phyloP scores from a whole-genome alignment of 2,888 invertebrate species.

The Dynastes maya region DNA sequence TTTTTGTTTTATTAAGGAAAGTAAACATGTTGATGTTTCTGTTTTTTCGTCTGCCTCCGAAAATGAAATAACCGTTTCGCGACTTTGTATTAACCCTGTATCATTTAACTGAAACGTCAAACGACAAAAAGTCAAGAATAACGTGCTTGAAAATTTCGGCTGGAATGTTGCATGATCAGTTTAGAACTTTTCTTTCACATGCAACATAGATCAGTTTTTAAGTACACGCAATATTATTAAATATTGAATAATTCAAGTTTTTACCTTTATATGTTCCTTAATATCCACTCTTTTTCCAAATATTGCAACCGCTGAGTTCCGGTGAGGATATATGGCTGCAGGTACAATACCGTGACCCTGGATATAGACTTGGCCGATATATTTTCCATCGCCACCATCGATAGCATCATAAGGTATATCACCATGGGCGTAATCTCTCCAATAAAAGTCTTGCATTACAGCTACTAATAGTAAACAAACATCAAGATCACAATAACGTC shows the following conservation, averaged over 20 bases:
- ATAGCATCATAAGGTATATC: slow-evolving; percentile 35
- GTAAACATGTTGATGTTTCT: no score
- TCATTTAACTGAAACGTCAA: no score
- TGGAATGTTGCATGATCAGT: no score
- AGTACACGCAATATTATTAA: no score
- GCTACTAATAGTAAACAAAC: neutral
- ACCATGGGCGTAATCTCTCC: slow-evolving; percentile 27
- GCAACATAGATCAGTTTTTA: no score
- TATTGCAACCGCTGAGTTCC: neutral
- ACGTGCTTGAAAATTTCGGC: no score
- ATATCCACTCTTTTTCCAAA: neutral
- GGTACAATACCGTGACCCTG: slow-evolving; percentile 1
- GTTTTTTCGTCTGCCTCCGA: no score
- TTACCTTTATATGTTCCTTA: slow-evolving; percentile 13
- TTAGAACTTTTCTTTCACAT: no score
- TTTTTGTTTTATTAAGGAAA: no score
- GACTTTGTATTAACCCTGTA: no score
- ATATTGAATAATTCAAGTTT: neutral
- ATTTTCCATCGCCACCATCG: slow-evolving; percentile 1
- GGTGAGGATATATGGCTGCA: slow-evolving; percentile 10
- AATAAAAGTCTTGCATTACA: slow-evolving; percentile 13
- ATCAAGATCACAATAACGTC: neutral
- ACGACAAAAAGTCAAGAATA: no score
- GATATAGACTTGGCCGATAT: slow-evolving; percentile 19
- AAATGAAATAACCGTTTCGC: no score